Conservation (phyloP, 2,113 vertebrate genomes). For the Ictalurus punctatus region DNA sequence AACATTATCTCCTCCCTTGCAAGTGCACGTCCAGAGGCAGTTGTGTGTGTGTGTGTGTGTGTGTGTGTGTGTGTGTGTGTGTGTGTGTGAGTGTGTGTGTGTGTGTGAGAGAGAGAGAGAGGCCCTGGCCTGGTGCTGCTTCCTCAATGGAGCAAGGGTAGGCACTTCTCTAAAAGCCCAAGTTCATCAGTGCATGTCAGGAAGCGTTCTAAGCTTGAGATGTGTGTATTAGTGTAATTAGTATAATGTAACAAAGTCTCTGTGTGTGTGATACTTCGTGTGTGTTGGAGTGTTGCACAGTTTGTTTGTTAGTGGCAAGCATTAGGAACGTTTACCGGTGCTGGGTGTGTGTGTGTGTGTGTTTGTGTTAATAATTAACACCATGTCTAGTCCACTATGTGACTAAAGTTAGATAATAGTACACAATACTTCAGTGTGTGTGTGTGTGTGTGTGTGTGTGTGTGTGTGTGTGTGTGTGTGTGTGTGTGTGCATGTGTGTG, state of each 20-base stretch:
- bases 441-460: constrained; percentile 12
- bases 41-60: constrained; percentile 27
- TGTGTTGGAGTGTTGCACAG: background rate
- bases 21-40: constrained; percentile 34
- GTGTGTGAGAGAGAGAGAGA: background rate
- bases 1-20: constrained; percentile 15
- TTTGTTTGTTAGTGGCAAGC: background rate
- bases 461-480: constrained; percentile 10
- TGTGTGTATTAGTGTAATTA: background rate
- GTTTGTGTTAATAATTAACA: constrained; percentile 3
- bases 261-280: background rate
- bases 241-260: background rate
- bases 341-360: background rate
- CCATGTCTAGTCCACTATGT: background rate
- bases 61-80: constrained; percentile 11
- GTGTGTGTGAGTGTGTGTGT: constrained; percentile 24
- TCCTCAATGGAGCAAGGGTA: constrained; percentile 31
- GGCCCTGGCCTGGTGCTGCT: constrained; percentile 59
- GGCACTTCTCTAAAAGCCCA: constrained; percentile 3
- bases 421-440: background rate
- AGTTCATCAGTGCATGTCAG: background rate
- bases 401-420: background rate
- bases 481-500: constrained; percentile 15
- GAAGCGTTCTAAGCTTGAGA: background rate
- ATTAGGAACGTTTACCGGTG: background rate